Conservation (phyloP, 1,140 invertebrate genomes). For the Drosophila lacertosa region DNA sequence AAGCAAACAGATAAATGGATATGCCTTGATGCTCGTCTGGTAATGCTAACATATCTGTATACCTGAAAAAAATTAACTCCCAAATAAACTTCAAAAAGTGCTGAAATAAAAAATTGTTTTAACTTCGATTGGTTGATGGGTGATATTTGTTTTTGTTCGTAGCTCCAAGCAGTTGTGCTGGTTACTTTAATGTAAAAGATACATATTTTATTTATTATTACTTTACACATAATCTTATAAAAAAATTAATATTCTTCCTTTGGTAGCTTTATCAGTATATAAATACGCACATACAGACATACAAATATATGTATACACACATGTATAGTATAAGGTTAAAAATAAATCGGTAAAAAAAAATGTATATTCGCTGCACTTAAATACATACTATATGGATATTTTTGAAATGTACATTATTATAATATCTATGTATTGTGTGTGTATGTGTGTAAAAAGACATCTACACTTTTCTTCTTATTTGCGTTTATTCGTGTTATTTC, state of each 20-base stretch:
- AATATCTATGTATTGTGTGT: slow-evolving; percentile 51
- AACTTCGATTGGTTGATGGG: slow-evolving; percentile 2
- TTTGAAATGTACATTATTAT: slow-evolving; percentile 76
- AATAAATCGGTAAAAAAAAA: slow-evolving; percentile 69
- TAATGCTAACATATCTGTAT: no score
- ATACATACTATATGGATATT: slow-evolving; percentile 66
- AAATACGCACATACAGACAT: slow-evolving; percentile 76
- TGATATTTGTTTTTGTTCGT: slow-evolving; percentile 17
- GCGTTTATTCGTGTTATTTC: slow-evolving; percentile 39
- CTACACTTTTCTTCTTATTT: slow-evolving; percentile 41
- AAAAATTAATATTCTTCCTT: slow-evolving; percentile 76
- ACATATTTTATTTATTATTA: slow-evolving; percentile 68
- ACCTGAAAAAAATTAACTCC: slow-evolving; percentile 1
- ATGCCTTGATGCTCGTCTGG: no score
- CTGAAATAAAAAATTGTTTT: not conserved
- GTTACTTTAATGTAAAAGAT: slow-evolving; percentile 44
- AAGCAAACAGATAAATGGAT: no score
- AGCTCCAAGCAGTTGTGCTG: slow-evolving; percentile 12
- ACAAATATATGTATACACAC: slow-evolving; percentile 54
- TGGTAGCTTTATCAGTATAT: slow-evolving; percentile 77
- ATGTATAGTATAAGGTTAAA: slow-evolving; percentile 71
- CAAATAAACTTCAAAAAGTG: not conserved
- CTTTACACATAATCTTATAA: slow-evolving; percentile 76
- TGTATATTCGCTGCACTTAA: slow-evolving; percentile 58
- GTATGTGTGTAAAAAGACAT: slow-evolving; percentile 40